A percentile compares a stretch with the other conserved stretches of the same genome.
Conservation (phyloP, 1,140 invertebrate genomes). For the Aphelinus certus region DNA sequence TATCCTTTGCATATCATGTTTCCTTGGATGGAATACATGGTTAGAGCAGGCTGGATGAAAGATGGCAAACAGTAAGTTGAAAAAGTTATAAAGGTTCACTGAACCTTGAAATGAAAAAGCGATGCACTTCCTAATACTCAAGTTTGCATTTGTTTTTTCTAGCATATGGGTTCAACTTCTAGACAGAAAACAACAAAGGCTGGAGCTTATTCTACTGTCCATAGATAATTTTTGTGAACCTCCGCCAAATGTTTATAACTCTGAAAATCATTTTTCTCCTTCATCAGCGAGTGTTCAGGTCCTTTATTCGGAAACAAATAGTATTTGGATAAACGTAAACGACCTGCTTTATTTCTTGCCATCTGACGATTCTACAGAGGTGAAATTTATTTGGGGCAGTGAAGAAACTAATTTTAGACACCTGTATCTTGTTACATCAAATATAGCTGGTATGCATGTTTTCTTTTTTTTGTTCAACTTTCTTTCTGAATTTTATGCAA, state of each 20-base stretch:
- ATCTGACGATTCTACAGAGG: constrained; percentile 66
- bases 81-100: constrained; percentile 27
- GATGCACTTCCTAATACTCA: constrained; percentile 5
- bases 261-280: constrained; percentile 65
- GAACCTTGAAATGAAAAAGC: neutral
- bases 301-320: constrained; percentile 76
- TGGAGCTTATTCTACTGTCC: constrained; percentile 80
- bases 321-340: constrained; percentile 92
- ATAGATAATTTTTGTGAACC: constrained; percentile 79
- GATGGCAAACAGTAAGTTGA: constrained; percentile 83
- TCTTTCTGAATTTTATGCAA: neutral
- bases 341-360: constrained; percentile 88
- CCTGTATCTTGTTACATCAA: constrained; percentile 81
- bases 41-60: constrained; percentile 92
- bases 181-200: constrained; percentile 83
- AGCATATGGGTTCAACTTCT: constrained; percentile 92
- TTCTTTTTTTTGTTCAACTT: constrained; percentile 17
- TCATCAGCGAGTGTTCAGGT: constrained; percentile 71
- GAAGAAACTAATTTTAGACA: constrained; percentile 93
- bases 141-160: constrained; percentile 10
- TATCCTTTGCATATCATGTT: constrained; percentile 81
- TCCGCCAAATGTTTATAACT: constrained; percentile 67
- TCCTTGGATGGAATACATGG: constrained; percentile 93
- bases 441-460: constrained; percentile 55
- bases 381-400: constrained; percentile 89